These are phyloP conservation scores for Gavia stellata DNA, from an alignment of 2,113 vertebrate species.

Conservation along the genomic window DNA sequence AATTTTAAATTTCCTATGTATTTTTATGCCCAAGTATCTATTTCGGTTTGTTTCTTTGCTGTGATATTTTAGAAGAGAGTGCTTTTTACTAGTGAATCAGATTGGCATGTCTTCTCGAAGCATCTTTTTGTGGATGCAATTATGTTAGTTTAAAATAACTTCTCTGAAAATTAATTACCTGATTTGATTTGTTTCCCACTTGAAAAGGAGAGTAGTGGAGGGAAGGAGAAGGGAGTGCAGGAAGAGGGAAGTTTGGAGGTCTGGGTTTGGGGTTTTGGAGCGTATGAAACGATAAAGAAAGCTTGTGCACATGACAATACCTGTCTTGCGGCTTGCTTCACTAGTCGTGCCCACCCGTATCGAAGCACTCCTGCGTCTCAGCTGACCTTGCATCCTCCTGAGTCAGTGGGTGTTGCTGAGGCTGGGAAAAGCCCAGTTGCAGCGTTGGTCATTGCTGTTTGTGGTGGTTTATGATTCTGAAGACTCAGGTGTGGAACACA, in stretches of 20 bases:
- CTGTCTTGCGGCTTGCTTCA: background rate
- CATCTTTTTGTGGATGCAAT: background rate
- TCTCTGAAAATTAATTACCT: background rate
- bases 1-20: background rate
- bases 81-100: background rate
- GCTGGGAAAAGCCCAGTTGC: background rate
- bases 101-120: background rate
- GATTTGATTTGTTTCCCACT: background rate
- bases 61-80: background rate
- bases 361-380: background rate
- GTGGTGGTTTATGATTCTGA: background rate
- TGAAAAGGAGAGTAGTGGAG: background rate
- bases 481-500: background rate
- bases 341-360: background rate
- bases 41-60: background rate
- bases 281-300: rapidly evolving
- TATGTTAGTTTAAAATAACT: background rate
- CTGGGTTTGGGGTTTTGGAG: background rate
- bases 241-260: background rate
- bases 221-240: background rate
- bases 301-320: rapidly evolving
- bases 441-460: background rate
- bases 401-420: rapidly evolving
- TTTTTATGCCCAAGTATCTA: background rate
- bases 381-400: background rate